Evolutionary conservation across 2,888 invertebrate species (phyloP), one percentile per base, ranked within the genome.

Genomic region (Torymus texanus): DNA sequence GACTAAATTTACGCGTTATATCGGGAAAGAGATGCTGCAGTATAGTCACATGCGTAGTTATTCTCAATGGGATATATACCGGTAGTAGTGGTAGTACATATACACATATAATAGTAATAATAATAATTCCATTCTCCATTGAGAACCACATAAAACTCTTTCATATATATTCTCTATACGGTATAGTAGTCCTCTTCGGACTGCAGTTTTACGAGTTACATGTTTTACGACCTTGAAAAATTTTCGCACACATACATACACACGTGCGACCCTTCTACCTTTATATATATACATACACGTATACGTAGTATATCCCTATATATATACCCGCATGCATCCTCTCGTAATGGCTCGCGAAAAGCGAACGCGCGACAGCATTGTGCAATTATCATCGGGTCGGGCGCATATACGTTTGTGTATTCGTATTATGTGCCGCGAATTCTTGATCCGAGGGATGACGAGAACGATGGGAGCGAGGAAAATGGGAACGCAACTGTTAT

Each of bases 401-500:
- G 41, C 41, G 41, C 8, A 0, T 5, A 5, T 24, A 21, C 21
- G 29, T 3, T n/a, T n/a, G 29, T 29, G 29, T 29, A 29, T 29
- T 29, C 41, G 41, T 41, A 41, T 41, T 41, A 41, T 41, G 41
- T 41, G 41, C 41, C 58, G 50, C 63, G 58, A 70, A 62, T 41
- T 41, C 41, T 41, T 41, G 41, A 41, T 41, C 41, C 63, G 18
- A 63, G 70, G 53, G 50, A 41, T 14, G 41, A 55, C 14, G 55
- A 18, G 18, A 10, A 76, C 55, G 67, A 62, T 59, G 55, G 13
- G 18, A 58, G 71, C 79, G 63, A 82, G 68, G 79, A 79, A 84
- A 84, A 83, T 79, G 79, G 76, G 84, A 83, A 79, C 83, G 41
- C 41, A 84, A 82, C 84, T 84, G 84, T 84, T 84, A 81, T 79